phyloP scores from a whole-genome alignment of 2,113 vertebrate genomes.

The Callocephalon fimbriatum region DNA sequence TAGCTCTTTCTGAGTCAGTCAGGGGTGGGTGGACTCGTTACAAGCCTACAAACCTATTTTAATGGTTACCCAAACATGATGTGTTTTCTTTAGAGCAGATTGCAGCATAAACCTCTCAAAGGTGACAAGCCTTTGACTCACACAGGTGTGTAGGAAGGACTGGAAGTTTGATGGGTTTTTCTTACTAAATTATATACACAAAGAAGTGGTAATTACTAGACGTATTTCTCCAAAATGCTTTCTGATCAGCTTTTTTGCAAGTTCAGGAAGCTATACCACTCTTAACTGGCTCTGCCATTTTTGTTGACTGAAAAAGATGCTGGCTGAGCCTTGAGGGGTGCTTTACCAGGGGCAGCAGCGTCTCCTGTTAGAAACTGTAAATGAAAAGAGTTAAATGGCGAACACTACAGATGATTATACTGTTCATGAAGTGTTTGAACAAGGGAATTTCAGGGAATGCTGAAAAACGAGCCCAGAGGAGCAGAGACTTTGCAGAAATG shows the following conservation, averaged over 20 bases:
- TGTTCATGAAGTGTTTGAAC: background rate
- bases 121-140: conserved; percentile 46
- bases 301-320: background rate
- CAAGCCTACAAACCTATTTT: background rate
- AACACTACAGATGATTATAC: background rate
- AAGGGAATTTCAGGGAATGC: background rate
- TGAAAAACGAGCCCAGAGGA: background rate
- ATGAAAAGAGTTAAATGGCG: background rate
- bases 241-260: background rate
- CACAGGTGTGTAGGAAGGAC: background rate
- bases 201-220: background rate
- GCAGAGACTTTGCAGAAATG: background rate
- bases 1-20: conserved; percentile 41
- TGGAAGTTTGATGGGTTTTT: background rate
- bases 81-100: conserved; percentile 37
- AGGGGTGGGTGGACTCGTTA: background rate
- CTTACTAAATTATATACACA: background rate
- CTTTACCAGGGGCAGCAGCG: background rate
- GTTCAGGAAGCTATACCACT: background rate
- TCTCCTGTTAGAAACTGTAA: background rate
- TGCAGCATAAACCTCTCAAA: conserved; percentile 27
- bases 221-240: background rate
- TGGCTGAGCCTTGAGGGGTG: background rate
- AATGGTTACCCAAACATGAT: conserved; percentile 53
- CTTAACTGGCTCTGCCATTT: background rate